Base-by-base conservation (phyloP, 2,888 invertebrate species). In the Nomada lathburiana region DNA sequence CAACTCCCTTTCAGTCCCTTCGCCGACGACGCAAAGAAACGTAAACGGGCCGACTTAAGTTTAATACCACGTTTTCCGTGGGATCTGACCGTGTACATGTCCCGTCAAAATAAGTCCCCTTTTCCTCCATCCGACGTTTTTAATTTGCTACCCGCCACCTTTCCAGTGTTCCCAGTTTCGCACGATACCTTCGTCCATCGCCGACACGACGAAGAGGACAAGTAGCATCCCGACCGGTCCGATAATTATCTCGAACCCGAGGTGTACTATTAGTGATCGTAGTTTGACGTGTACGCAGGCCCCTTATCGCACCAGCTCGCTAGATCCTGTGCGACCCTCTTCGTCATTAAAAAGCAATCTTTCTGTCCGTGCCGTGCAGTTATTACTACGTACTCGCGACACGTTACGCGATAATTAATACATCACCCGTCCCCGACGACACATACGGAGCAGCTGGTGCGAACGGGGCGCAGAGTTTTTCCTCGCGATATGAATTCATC, bases 191-290 rank as follows among this genome's bases (percentile, higher is more conserved):
- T 55, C 65, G 55, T 11, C 44, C 36, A 26, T 26, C 68, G n/a
- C 29, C 36, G 20, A 11, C 16, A 29, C 26, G 18, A 1, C 62
- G 44, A 70, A 26, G 67, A 76, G 72, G 71, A 63, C 20, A 77
- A 74, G 80, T 60, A 70, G 80, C 77, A 63, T 68, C 76, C 86
- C 88, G 87, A 89, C 82, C 86, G 80, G 86, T 85, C 88, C 86
- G 86, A 89, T 88, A 91, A 91, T 91, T 90, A 91, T 90, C 89
- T 87, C 86, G 83, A 86, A 87, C 88, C 90, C 86, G 89, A 90
- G 90, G 85, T 88, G 84, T 90, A 88, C 90, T 90, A 91, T 91
- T 91, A 91, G 90, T 72, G 90, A 91, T 91, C 88, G 85, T 76
- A 84, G 86, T 87, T 86, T 89, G 89, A 90, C 89, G 89, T 88